Evolutionary conservation across 1,140 invertebrate species (phyloP).

Genomic region (Zelostemma sp.): DNA sequence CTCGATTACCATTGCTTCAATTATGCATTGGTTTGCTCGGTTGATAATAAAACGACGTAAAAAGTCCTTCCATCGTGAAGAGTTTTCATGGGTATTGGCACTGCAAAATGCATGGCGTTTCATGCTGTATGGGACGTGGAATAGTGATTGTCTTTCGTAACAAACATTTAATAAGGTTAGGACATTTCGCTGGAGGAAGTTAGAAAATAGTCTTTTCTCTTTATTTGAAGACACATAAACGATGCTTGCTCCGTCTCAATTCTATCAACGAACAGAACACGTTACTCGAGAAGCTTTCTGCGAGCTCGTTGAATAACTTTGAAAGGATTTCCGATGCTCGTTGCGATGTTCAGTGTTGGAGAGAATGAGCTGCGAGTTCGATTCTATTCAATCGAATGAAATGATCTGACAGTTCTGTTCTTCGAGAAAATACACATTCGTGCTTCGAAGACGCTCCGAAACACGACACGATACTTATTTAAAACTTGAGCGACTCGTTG

Average conservation of each 20-base stretch:
- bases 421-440: background rate
- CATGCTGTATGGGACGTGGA: background rate
- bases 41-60: no score
- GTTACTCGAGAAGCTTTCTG: slow-evolving; percentile 4
- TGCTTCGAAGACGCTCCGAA: background rate
- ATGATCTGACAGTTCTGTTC: slow-evolving; percentile 1
- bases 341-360: background rate
- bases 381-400: slow-evolving; percentile 11
- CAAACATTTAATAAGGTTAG: slow-evolving; percentile 1
- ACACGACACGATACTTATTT: slow-evolving; percentile 1
- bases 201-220: slow-evolving; percentile 1
- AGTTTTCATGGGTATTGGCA: no score
- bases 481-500: background rate
- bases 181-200: background rate
- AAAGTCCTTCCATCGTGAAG: no score
- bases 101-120: background rate
- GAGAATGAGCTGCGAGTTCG: background rate
- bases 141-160: background rate
- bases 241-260: slow-evolving; percentile 7
- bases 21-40: no score
- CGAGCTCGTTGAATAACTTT: slow-evolving; percentile 8
- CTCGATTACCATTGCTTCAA: background rate
- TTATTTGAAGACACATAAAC: slow-evolving; percentile 9
- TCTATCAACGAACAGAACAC: slow-evolving; percentile 2
- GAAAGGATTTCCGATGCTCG: slow-evolving; percentile 3